These are phyloP conservation scores for Drosophila pruinosa DNA, from an alignment of 1,140 invertebrate genomes.

Conservation along the genomic window DNA sequence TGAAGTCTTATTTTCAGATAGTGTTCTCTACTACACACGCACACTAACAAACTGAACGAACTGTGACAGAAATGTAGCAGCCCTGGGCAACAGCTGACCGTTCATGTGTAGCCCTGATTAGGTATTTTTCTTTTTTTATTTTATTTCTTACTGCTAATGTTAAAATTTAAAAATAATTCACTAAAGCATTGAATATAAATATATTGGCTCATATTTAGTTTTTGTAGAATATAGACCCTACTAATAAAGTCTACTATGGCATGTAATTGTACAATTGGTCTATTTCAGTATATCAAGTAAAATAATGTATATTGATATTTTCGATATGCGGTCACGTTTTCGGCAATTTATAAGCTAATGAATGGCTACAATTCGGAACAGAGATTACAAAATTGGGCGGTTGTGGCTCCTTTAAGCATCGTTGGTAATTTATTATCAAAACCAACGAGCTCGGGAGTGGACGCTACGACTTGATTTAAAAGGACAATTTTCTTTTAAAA, in stretches of 20 bases:
- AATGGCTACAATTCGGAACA: not conserved
- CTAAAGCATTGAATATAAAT: too few species aligned
- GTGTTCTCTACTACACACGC: not conserved
- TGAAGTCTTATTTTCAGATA: constrained; percentile 10
- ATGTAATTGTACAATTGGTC: too few species aligned
- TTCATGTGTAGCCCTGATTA: not conserved
- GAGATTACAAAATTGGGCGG: not conserved
- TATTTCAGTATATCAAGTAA: too few species aligned
- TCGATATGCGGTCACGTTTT: too few species aligned
- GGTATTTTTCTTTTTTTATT: too few species aligned
- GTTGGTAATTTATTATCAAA: constrained; percentile 23
- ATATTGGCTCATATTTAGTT: too few species aligned
- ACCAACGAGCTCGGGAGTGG: not conserved
- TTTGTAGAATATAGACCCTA: too few species aligned
- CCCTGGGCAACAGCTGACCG: not conserved
- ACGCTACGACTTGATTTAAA: not conserved
- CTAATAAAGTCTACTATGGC: too few species aligned
- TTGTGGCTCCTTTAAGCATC: constrained; percentile 1
- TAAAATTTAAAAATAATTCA: too few species aligned
- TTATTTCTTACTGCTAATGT: too few species aligned
- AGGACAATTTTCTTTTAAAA: not conserved
- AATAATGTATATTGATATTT: too few species aligned
- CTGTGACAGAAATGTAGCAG: not conserved
- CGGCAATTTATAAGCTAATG: too few species aligned
- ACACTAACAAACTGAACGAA: not conserved